These are phyloP conservation scores for Platanista minor DNA, from an alignment of 2,113 vertebrate genomes.

Conservation along the genomic window DNA sequence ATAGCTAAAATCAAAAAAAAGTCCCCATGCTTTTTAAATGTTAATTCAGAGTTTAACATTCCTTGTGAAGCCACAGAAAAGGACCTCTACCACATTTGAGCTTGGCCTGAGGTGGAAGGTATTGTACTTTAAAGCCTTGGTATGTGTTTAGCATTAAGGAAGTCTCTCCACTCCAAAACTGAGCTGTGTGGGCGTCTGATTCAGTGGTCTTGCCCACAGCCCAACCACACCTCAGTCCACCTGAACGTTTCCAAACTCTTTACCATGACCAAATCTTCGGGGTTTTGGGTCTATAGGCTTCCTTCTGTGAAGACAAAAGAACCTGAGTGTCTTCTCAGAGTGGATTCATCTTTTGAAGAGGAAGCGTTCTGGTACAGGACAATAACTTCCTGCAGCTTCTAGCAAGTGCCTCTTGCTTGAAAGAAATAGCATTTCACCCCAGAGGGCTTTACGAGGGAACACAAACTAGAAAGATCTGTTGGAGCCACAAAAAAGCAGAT, in stretches of 20 bases:
- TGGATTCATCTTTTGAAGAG: not conserved
- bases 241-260: not conserved
- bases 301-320: not conserved
- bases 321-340: not conserved
- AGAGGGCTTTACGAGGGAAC: conserved; percentile 4
- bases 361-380: not conserved
- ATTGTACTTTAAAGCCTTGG: not conserved
- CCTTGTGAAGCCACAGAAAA: not conserved
- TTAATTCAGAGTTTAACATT: not conserved
- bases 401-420: not conserved
- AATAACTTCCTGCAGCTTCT: conserved; percentile 13
- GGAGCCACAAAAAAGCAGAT: not conserved
- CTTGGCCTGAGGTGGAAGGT: not conserved
- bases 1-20: no score
- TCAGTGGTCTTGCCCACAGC: not conserved
- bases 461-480: conserved; percentile 21
- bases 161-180: not conserved
- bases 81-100: not conserved
- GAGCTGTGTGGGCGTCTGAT: not conserved
- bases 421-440: not conserved
- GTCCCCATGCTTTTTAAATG: not conserved
- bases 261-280: not conserved
- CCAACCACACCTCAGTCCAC: not conserved
- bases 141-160: not conserved
- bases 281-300: not conserved